Base-by-base conservation (phyloP, 2,888 invertebrate species). In the Gerris lacustris region DNA sequence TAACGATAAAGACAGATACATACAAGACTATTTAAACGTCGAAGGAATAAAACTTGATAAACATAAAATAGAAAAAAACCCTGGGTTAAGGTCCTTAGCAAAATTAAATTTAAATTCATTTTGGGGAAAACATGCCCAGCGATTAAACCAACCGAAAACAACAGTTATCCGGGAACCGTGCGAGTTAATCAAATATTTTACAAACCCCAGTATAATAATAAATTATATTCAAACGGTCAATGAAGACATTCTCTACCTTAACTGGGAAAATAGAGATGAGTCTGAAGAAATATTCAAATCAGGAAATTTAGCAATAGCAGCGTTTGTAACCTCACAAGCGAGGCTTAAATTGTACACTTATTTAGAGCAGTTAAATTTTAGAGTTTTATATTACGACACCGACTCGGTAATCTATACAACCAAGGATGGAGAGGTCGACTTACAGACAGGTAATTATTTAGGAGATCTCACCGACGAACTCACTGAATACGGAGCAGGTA, bases 301-400 rank as follows among this genome's bases (percentile, higher is more conserved):
- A 4, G 73, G 76, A n/a, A 79, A 78, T 72, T 75, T 77, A 0
- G 76, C 77, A 9, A 76, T 81, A 6, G 81, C 80, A 0, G 76
- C 78, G 0, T 80, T 79, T 67, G 79, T 79, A 0, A 80, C 80
- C 2, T 72, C 77, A 6, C 75, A 77, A 62, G 79, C 80, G 0
- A 68, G 80, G 6, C 69, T 80, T 2, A 77, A 78, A 71, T 72
- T 81, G 0, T 79, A 79, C 70, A 68, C 70, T 5, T 77, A 77
- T 43, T 71, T 81, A 5, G 76, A 80, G 7, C 70, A 70, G 31
- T 72, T 81, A 6, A 76, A 73, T 6, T 69, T 74, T 45, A 67
- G 78, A 11, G 77, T 77, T 9, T 69, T 80, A 9, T 80, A 81
- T 73, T 79, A 73, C 67, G 79, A 81, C 67, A 81, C 80, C 0